Percentiles rank a stretch among this genome's conserved stretches.
These are phyloP conservation scores for Pristiophorus japonicus DNA, from an alignment of 2,113 vertebrate genomes.

Conservation along the genomic window DNA sequence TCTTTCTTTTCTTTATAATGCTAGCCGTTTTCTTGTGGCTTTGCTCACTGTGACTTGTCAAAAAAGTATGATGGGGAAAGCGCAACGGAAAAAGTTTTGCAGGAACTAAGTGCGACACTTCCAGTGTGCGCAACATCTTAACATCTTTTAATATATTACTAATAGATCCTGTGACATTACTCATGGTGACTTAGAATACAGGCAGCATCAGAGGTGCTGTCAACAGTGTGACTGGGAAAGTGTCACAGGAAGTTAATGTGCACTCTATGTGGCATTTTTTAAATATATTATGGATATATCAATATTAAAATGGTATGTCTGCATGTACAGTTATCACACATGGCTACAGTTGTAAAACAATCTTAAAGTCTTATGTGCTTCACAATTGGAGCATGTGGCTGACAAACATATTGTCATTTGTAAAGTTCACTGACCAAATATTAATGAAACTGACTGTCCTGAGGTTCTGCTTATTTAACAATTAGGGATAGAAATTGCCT, in stretches of 20 bases:
- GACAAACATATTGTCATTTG: not conserved
- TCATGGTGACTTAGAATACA: not conserved
- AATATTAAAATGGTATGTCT: not conserved
- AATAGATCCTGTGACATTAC: not conserved
- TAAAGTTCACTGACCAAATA: not conserved
- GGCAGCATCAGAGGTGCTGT: not conserved
- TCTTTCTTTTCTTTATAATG: too few relatives aligned
- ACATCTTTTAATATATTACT: not conserved
- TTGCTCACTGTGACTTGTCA: not conserved
- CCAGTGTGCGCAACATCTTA: not conserved
- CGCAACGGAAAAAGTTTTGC: too few relatives aligned
- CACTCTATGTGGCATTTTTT: not conserved
- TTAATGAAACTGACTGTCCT: not conserved
- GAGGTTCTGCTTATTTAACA: not conserved
- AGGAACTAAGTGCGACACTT: not conserved
- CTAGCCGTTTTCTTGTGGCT: not conserved
- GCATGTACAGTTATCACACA: not conserved
- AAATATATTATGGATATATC: not conserved
- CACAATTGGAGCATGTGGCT: not conserved
- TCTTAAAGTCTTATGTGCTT: not conserved
- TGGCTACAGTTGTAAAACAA: not conserved
- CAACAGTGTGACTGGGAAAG: not conserved
- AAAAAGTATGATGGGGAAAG: not conserved
- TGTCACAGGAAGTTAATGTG: not conserved
- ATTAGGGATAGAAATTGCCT: too few relatives aligned